Conservation (phyloP, 2,113 vertebrate species). For the Sinocyclocheilus anophthalmus region DNA sequence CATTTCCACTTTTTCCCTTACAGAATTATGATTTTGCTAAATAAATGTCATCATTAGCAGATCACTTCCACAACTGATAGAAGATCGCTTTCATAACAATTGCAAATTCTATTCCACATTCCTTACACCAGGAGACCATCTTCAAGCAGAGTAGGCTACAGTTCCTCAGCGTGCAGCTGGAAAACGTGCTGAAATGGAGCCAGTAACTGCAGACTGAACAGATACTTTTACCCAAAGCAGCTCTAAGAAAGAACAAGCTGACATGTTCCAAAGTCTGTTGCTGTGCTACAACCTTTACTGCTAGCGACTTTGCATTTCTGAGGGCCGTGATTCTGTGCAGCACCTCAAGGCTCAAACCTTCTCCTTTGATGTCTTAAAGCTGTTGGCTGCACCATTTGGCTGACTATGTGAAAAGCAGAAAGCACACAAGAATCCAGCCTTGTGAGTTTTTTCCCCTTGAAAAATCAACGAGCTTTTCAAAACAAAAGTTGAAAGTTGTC, state of each 20-base stretch:
- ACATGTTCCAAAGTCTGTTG: background rate
- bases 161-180: background rate
- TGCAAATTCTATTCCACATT: background rate
- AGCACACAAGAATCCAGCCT: background rate
- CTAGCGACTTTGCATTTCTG: background rate
- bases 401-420: constrained; percentile 14
- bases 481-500: constrained; percentile 20
- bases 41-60: background rate
- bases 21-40: background rate
- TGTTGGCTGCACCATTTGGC: constrained; percentile 8
- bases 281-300: constrained; percentile 11
- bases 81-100: background rate
- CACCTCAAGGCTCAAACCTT: background rate
- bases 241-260: background rate
- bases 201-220: background rate
- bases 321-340: background rate
- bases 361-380: constrained; percentile 8
- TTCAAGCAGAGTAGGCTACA: background rate
- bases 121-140: background rate
- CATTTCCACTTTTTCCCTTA: background rate
- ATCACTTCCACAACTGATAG: background rate
- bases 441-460: background rate
- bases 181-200: background rate
- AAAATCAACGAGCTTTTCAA: constrained; percentile 31
- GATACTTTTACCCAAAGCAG: background rate